These are phyloP conservation scores for Glaucomys volans DNA, from an alignment of 2,113 vertebrate species.

Conservation along the genomic window DNA sequence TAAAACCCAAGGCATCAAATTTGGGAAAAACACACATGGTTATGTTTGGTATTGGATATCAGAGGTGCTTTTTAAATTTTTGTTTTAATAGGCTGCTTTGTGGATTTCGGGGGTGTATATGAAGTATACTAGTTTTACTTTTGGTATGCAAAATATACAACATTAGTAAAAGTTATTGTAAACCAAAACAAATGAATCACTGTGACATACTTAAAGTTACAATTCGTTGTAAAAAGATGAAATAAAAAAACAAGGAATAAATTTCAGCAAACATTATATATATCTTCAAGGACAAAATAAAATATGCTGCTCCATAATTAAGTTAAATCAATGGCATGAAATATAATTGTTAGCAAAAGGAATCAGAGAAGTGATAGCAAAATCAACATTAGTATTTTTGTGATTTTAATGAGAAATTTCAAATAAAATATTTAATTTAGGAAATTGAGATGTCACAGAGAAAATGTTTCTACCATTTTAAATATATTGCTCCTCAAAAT, in stretches of 20 bases:
- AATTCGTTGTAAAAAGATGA: background rate
- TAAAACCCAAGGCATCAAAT: slow-evolving; percentile 12
- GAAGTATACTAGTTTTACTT: background rate
- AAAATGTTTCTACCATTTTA: slow-evolving; percentile 49
- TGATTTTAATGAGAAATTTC: slow-evolving; percentile 5
- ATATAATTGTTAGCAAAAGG: background rate
- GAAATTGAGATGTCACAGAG: background rate
- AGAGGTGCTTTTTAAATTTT: background rate
- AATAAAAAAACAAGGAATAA: background rate
- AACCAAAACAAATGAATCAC: background rate
- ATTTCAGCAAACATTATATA: background rate
- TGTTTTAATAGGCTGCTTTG: slow-evolving; percentile 17
- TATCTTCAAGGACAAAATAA: background rate
- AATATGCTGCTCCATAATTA: slow-evolving; percentile 34
- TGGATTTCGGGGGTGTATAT: background rate
- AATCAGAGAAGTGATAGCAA: background rate
- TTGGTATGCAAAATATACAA: background rate
- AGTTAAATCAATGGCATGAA: background rate
- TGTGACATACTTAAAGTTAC: background rate
- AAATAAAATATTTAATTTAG: slow-evolving; percentile 40
- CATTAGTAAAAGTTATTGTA: slow-evolving; percentile 19
- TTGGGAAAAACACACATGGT: background rate
- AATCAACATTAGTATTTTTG: background rate
- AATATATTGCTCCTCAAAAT: slow-evolving; percentile 28
- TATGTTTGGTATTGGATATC: background rate